Evolutionary conservation across 1,140 invertebrate genomes (phyloP).

Genomic region (Drosophila trapezifrons): DNA sequence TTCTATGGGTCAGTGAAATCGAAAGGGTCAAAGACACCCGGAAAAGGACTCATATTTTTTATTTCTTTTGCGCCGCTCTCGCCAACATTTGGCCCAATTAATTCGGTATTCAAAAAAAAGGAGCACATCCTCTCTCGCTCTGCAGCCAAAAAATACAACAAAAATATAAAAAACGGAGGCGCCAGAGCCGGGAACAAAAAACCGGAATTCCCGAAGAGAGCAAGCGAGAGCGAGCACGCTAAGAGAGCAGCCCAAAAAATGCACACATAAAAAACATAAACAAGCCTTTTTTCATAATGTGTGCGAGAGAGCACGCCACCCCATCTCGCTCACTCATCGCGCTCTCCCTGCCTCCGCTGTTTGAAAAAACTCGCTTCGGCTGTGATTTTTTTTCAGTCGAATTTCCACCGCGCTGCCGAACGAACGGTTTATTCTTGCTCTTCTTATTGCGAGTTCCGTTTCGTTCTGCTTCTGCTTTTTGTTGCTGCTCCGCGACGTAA

Average conservation of each 20-base stretch:
- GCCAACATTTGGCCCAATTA: conserved; percentile 51
- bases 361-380: conserved; percentile 65
- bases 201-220: conserved; percentile 67
- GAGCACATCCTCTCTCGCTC: conserved; percentile 29
- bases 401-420: conserved; percentile 54
- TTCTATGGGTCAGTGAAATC: conserved; percentile 4
- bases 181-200: conserved; percentile 44
- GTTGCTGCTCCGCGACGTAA: conserved; percentile 41
- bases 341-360: conserved; percentile 31
- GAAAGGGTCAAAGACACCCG: conserved; percentile 21
- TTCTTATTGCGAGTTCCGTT: conserved; percentile 40
- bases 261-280: conserved; percentile 79
- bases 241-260: conserved; percentile 46
- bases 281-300: conserved; percentile 66
- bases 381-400: conserved; percentile 74
- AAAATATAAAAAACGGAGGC: conserved; percentile 24
- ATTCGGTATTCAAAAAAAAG: conserved; percentile 43
- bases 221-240: conserved; percentile 15
- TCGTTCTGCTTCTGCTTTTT: conserved; percentile 31
- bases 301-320: conserved; percentile 42
- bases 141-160: background rate
- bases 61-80: conserved; percentile 18
- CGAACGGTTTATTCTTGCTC: conserved; percentile 47
- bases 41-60: conserved; percentile 1
- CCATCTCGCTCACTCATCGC: conserved; percentile 44